Base-by-base conservation (phyloP, 1,140 invertebrate species). In the Octopus bimaculoides region DNA sequence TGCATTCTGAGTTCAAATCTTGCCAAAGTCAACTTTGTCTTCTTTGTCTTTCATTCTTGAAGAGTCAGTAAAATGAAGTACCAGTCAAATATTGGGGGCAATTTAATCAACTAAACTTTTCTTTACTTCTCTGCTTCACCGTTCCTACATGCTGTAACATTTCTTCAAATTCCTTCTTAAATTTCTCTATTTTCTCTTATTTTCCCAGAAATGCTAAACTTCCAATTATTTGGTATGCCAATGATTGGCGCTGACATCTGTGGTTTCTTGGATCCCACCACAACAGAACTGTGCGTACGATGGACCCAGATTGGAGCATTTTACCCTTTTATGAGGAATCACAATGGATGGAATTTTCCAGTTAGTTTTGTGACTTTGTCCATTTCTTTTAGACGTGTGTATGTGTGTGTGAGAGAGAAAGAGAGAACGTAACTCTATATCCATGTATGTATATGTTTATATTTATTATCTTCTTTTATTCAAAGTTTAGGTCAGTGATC, bases 211-310 rank as follows among this genome's bases (percentile, higher is more conserved):
- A 89, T 90, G 6, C 78, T 89, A 55, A 87, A 86, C 66, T 88
- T 89, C 79, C 86, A 90, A 17, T 77, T 92, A 78, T 92, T 91
- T 84, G 91, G 91, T 7, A 88, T 96, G 53, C 94, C 95, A 10
- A 92, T 96, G 92, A 93, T 96, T 88, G 96, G 96, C 2, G 94
- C 95, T 5, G 96, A 97, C 89, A 96, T 97, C 82, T 97, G 96
- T 91, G 96, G 96, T 3, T 97, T 97, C 89, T 92, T 92, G 84
- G 93, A 93, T 5, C 93, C 96, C 86, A 94, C 95, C 1, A 96
- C 94, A 0, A 87, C 88, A 54, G 91, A 92, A 79, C 84, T 93
- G 69, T 93, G 92, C 81, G 85, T 87, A 14, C 82, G 92, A 41
- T 93, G 92, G 92, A 88, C 88, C 83, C 90, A 92, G 80, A 81